phyloP scores from a whole-genome alignment of 1,140 invertebrate species.

The Amphibalanus amphitrite region DNA sequence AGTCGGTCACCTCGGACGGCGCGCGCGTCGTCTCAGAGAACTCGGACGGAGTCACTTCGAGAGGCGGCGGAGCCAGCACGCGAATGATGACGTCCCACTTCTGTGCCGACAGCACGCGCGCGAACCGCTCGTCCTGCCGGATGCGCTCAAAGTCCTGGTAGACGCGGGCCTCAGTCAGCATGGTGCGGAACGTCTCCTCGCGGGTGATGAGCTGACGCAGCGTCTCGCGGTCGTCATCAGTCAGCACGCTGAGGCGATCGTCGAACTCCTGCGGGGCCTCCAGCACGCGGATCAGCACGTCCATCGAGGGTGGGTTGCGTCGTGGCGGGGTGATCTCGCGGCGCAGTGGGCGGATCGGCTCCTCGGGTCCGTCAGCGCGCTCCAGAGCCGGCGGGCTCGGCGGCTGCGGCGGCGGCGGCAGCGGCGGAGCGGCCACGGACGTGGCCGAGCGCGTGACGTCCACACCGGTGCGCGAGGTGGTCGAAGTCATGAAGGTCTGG shows the following conservation, averaged over 20 bases:
- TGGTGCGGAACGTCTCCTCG: slow-evolving; percentile 59
- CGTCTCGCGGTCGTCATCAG: slow-evolving; percentile 50
- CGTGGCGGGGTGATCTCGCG: slow-evolving; percentile 19
- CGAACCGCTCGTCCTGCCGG: slow-evolving; percentile 49
- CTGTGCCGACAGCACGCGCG: slow-evolving; percentile 56
- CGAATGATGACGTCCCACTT: slow-evolving; percentile 88
- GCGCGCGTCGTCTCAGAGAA: slow-evolving; percentile 21
- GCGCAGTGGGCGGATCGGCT: not conserved
- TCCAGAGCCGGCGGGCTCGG: not conserved
- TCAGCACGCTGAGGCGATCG: slow-evolving; percentile 26
- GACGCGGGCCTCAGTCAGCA: slow-evolving; percentile 61
- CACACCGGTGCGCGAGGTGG: slow-evolving; percentile 8
- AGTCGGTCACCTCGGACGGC: slow-evolving; percentile 27
- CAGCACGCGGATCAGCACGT: slow-evolving; percentile 59
- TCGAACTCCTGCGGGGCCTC: slow-evolving; percentile 34
- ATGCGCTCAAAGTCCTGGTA: slow-evolving; percentile 73
- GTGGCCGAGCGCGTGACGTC: slow-evolving; percentile 18
- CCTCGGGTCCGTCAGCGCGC: not conserved
- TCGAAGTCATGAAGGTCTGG: slow-evolving; percentile 1
- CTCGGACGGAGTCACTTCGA: slow-evolving; percentile 8
- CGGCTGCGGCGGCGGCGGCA: slow-evolving; percentile 14
- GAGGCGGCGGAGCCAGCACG: slow-evolving; percentile 50
- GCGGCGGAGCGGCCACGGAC: slow-evolving; percentile 19
- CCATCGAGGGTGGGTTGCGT: slow-evolving; percentile 41
- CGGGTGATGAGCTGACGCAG: slow-evolving; percentile 80